These are phyloP conservation scores for Lithosia quadra DNA, from an alignment of 2,888 invertebrate species.

Conservation along the genomic window DNA sequence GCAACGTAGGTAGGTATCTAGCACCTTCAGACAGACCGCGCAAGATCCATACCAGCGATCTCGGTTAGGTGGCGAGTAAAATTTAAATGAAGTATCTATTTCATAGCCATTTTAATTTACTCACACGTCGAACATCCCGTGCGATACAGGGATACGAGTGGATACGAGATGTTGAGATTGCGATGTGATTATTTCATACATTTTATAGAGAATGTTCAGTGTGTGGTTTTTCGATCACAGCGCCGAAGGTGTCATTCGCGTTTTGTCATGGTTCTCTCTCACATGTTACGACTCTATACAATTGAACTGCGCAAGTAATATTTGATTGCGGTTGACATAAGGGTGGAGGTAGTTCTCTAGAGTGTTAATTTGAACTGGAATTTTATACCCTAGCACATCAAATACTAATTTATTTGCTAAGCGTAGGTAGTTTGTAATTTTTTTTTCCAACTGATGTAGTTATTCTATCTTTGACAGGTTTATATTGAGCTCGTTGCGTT, in stretches of 20 bases:
- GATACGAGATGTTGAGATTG: too few species aligned
- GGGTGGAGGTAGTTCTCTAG: not conserved
- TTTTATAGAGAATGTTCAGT: not conserved
- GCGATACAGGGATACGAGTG: not conserved
- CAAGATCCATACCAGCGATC: too few species aligned
- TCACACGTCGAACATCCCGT: not conserved
- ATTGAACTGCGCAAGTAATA: not conserved
- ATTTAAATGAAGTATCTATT: conserved; percentile 3
- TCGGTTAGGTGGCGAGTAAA: not conserved
- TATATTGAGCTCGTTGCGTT: too few species aligned
- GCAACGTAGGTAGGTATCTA: not conserved
- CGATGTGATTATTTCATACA: conserved; percentile 1
- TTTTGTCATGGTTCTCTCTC: conserved; percentile 2
- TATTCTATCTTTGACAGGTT: too few species aligned
- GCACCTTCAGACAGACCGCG: not conserved
- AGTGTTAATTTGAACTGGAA: not conserved
- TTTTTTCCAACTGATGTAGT: too few species aligned
- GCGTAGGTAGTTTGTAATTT: not conserved
- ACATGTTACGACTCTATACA: not conserved
- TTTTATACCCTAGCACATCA: not conserved
- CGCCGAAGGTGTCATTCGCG: not conserved
- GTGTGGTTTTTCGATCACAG: not conserved
- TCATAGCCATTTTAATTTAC: not conserved
- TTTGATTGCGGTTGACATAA: not conserved
- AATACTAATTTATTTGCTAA: not conserved